Conservation (phyloP, 2,888 invertebrate species). For the Notodonta ziczac region DNA sequence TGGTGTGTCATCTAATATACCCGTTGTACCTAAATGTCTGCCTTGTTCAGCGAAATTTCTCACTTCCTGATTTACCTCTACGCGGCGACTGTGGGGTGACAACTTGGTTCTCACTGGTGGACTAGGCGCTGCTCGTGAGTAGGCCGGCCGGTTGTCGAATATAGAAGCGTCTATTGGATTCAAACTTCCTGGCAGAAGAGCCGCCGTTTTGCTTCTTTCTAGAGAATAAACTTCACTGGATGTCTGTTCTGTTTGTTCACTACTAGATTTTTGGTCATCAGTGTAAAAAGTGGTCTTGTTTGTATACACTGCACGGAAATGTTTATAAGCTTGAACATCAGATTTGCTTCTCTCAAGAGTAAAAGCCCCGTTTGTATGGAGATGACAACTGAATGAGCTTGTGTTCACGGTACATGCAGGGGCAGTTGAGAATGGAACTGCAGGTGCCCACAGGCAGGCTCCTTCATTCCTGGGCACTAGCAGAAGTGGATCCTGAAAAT, state of each 20-base stretch:
- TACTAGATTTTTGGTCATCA: constrained; percentile 43
- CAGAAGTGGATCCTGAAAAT: constrained; percentile 82
- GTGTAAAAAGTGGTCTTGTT: constrained; percentile 73
- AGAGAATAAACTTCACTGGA: constrained; percentile 55
- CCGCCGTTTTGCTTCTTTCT: constrained; percentile 76
- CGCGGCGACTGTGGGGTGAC: constrained; percentile 57
- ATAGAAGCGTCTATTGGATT: constrained; percentile 64
- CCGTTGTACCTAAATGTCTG: constrained; percentile 56
- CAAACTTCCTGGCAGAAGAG: constrained; percentile 54
- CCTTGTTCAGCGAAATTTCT: constrained; percentile 60
- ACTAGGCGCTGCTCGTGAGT: constrained; percentile 75
- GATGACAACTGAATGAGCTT: constrained; percentile 75
- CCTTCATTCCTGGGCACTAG: constrained; percentile 86
- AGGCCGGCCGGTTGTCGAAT: constrained; percentile 71
- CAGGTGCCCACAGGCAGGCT: constrained; percentile 77
- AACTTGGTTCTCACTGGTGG: constrained; percentile 74
- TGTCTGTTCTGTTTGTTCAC: constrained; percentile 39
- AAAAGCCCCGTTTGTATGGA: constrained; percentile 73
- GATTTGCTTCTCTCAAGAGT: constrained; percentile 77
- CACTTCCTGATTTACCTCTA: constrained; percentile 51
- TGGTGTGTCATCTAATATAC: constrained; percentile 68
- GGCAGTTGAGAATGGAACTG: constrained; percentile 72
- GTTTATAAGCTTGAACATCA: constrained; percentile 70
- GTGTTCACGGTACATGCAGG: constrained; percentile 74
- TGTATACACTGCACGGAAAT: constrained; percentile 53